Percentiles rank a stretch among this genome's conserved stretches.
phyloP scores from a whole-genome alignment of 2,797 vertebrate species.

The Protosalanx chinensis region DNA sequence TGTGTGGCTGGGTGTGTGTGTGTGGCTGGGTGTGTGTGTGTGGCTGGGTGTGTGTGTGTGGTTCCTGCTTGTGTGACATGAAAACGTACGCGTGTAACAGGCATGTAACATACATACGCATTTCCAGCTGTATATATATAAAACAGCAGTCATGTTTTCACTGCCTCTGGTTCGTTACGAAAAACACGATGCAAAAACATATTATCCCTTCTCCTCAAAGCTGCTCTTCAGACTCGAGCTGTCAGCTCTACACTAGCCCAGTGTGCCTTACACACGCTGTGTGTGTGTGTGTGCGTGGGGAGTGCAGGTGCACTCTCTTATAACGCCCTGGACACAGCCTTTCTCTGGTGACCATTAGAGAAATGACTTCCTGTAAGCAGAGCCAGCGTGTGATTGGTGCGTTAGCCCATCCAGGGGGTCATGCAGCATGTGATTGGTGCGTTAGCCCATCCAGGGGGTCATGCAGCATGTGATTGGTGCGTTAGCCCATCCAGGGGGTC shows the following conservation, averaged over 20 bases:
- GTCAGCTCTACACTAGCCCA: background rate
- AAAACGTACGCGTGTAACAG: too few species aligned
- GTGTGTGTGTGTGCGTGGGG: background rate
- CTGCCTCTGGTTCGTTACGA: conserved; percentile 3
- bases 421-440: conserved; percentile 19
- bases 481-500: conserved; percentile 32
- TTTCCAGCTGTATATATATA: background rate
- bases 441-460: background rate
- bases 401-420: background rate
- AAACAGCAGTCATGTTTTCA: background rate
- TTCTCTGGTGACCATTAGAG: conserved; percentile 39
- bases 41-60: background rate
- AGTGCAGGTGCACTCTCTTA: conserved; percentile 38
- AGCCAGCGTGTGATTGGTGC: conserved; percentile 34
- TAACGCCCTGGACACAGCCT: conserved; percentile 16
- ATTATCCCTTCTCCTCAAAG: conserved; percentile 1
- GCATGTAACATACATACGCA: background rate
- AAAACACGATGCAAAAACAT: background rate
- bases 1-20: background rate
- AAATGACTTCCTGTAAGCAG: conserved; percentile 53
- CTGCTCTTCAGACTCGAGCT: background rate
- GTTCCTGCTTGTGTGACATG: background rate
- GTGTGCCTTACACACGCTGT: background rate
- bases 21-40: conserved; percentile 1
- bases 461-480: conserved; percentile 22